Evolutionary conservation across 2,888 invertebrate genomes (phyloP).

Genomic region (Anoplius nigerrimus): DNA sequence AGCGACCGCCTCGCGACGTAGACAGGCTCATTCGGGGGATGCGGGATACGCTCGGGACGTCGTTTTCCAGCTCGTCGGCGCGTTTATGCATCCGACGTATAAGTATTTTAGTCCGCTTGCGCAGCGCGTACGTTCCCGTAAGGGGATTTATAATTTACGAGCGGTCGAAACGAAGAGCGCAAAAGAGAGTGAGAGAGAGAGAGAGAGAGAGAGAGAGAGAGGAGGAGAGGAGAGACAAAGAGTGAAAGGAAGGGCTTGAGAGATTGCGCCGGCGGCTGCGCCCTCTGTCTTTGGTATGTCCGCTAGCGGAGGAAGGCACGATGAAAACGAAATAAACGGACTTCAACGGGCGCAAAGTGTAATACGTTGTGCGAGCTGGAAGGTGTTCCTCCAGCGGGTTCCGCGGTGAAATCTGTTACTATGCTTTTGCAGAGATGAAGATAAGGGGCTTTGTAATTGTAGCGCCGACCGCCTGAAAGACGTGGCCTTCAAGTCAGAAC

Average conservation of each 20-base stretch:
- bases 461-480: too few relatives aligned
- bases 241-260: slow-evolving; percentile 17
- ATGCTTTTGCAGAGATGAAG: too few relatives aligned
- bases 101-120: slow-evolving; percentile 40
- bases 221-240: slow-evolving; percentile 34
- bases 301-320: slow-evolving; percentile 13
- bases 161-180: slow-evolving; percentile 34
- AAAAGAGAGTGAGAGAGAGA: slow-evolving; percentile 17
- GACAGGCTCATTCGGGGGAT: slow-evolving; percentile 31
- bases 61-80: slow-evolving; percentile 55
- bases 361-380: too few relatives aligned
- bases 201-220: too few relatives aligned
- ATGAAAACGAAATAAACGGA: slow-evolving; percentile 14
- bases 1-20: slow-evolving; percentile 47
- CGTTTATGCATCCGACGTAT: slow-evolving; percentile 42
- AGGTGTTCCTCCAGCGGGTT: too few relatives aligned
- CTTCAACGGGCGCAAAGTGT: background rate
- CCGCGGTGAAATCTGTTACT: too few relatives aligned
- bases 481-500: too few relatives aligned
- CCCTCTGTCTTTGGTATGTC: slow-evolving; percentile 18
- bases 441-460: too few relatives aligned
- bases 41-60: slow-evolving; percentile 27
- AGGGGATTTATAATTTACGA: slow-evolving; percentile 46
- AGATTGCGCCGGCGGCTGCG: slow-evolving; percentile 16
- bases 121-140: slow-evolving; percentile 24